Percentiles rank a stretch among this genome's conserved stretches.
phyloP scores from a whole-genome alignment of 2,888 invertebrate species.

The Terebella lapidaria region DNA sequence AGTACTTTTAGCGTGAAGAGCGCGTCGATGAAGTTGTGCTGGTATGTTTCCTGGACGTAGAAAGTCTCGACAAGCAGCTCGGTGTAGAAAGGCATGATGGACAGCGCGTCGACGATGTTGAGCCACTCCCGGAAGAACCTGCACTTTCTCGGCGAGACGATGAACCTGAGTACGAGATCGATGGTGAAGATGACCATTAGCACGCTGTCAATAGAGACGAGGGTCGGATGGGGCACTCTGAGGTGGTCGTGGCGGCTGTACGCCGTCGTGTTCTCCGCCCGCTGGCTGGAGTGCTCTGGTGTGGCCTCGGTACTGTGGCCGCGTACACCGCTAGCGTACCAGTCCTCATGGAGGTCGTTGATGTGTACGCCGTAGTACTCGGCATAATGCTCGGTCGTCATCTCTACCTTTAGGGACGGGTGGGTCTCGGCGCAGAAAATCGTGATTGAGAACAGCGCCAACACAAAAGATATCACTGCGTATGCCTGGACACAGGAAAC shows the following conservation, averaged over 20 bases:
- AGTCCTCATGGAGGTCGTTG: background rate
- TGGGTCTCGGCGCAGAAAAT: slow-evolving; percentile 46
- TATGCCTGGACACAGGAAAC: slow-evolving; percentile 41
- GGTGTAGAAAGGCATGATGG: slow-evolving; percentile 44
- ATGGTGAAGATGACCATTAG: slow-evolving; percentile 35
- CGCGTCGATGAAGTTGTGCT: slow-evolving; percentile 39
- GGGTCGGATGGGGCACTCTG: background rate
- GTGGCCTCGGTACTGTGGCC: too few relatives aligned
- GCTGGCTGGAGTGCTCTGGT: too few relatives aligned
- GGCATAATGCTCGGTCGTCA: slow-evolving; percentile 3
- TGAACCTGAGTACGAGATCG: slow-evolving; percentile 41
- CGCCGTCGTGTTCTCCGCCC: background rate
- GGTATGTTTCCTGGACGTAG: slow-evolving; percentile 29
- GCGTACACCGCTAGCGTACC: too few relatives aligned
- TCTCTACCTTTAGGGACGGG: slow-evolving; percentile 29
- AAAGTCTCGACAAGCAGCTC: slow-evolving; percentile 36
- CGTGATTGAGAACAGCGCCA: slow-evolving; percentile 43
- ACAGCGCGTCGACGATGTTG: slow-evolving; percentile 45
- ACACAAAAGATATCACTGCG: slow-evolving; percentile 43
- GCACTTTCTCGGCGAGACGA: slow-evolving; percentile 39
- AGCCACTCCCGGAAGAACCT: slow-evolving; percentile 40
- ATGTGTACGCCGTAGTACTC: background rate
- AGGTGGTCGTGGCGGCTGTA: background rate
- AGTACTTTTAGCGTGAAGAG: slow-evolving; percentile 44
- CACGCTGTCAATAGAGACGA: background rate